phyloP scores from a whole-genome alignment of 2,113 vertebrate genomes.

The Pontoporia blainvillei region DNA sequence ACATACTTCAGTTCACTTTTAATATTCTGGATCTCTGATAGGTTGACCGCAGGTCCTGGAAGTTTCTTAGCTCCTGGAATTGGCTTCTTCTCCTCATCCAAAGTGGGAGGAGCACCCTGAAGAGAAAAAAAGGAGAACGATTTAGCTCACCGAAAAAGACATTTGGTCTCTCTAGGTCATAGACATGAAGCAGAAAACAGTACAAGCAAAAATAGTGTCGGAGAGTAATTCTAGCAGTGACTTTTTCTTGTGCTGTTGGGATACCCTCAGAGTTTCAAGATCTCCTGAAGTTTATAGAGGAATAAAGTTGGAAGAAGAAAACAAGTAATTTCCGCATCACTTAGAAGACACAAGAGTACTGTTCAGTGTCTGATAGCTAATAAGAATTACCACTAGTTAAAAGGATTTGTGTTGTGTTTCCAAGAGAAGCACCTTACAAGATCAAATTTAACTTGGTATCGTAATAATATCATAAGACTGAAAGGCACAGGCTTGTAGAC shows the following conservation, averaged over 20 bases:
- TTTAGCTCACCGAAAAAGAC: not conserved
- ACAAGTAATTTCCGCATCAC: not conserved
- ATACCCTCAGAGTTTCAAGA: not conserved
- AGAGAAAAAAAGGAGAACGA: conserved; percentile 42
- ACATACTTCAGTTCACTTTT: conserved; percentile 93
- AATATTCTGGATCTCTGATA: conserved; percentile 96
- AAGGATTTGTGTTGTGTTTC: conserved; percentile 14
- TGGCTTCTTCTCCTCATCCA: conserved; percentile 86
- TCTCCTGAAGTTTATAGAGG: not conserved
- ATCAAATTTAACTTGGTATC: not conserved
- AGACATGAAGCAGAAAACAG: not conserved
- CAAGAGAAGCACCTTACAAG: not conserved
- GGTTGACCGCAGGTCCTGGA: conserved; percentile 92
- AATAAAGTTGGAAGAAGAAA: conserved; percentile 30
- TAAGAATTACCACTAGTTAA: not conserved
- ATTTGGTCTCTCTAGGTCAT: conserved; percentile 24
- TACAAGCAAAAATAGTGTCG: not conserved
- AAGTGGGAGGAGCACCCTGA: conserved; percentile 71
- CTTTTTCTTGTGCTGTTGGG: conserved; percentile 12
- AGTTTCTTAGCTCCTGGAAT: conserved; percentile 93
- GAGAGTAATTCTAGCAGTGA: not conserved
- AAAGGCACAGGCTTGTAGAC: not conserved
- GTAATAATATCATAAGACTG: not conserved
- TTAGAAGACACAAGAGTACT: not conserved
- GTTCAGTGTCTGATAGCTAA: not conserved